Evolutionary conservation across 1,140 invertebrate species (phyloP).

Genomic region (Zaprionus vittiger): DNA sequence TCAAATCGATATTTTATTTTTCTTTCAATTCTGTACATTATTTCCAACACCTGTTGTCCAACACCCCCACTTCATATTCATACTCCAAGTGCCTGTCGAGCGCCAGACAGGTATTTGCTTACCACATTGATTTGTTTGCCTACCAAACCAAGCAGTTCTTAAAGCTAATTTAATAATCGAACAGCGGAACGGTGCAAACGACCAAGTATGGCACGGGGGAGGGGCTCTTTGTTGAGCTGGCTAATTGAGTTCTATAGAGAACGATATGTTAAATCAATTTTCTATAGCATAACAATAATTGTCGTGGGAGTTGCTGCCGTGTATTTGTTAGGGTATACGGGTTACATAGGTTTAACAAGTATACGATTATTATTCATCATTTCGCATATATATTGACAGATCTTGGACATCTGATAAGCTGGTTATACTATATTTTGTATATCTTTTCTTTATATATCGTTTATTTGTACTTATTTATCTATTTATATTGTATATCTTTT

Average conservation of each 20-base stretch:
- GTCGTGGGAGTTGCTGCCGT: neutral
- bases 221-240: neutral
- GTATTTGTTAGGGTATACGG: neutral
- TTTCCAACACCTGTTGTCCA: slow-evolving; percentile 42
- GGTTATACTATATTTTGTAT: no score
- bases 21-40: slow-evolving; percentile 18
- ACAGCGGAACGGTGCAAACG: slow-evolving; percentile 3
- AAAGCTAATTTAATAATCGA: slow-evolving; percentile 45
- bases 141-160: slow-evolving; percentile 27
- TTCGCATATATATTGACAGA: no score
- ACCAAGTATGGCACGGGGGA: neutral
- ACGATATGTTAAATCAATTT: neutral
- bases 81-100: neutral
- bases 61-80: neutral
- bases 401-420: no score
- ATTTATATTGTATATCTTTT: no score
- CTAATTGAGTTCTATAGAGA: neutral
- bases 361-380: no score
- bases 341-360: no score
- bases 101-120: slow-evolving; percentile 18
- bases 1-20: slow-evolving; percentile 19
- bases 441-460: no score
- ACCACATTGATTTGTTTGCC: slow-evolving; percentile 39
- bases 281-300: neutral
- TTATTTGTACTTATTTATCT: no score